phyloP scores from a whole-genome alignment of 2,113 vertebrate species.

The Dissostichus mawsoni region DNA sequence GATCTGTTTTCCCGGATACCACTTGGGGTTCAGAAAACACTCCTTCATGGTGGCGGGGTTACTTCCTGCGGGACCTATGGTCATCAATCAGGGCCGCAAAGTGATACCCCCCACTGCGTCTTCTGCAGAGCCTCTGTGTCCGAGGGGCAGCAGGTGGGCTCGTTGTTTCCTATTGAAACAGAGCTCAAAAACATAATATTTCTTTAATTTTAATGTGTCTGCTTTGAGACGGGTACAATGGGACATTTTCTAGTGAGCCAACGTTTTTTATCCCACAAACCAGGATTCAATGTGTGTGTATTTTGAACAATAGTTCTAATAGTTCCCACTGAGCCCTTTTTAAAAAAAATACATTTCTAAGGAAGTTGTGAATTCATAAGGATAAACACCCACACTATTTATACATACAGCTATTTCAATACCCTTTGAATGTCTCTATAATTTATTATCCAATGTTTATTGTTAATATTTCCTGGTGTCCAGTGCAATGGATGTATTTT shows the following conservation, averaged over 20 bases:
- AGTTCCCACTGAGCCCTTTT: not conserved
- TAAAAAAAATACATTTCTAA: not conserved
- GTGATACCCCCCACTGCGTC: constrained; percentile 75
- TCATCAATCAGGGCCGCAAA: constrained; percentile 82
- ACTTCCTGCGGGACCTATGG: constrained; percentile 80
- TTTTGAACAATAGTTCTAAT: not conserved
- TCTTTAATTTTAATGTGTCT: constrained; percentile 2
- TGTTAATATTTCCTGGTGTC: not conserved
- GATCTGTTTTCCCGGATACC: constrained; percentile 83
- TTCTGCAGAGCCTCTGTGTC: constrained; percentile 58
- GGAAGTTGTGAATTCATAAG: not conserved
- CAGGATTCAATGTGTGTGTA: not conserved
- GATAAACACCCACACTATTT: not conserved
- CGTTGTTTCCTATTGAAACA: constrained; percentile 35
- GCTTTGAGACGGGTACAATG: not conserved
- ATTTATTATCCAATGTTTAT: not conserved
- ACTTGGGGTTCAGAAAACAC: constrained; percentile 83
- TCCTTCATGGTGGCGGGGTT: constrained; percentile 83
- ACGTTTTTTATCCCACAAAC: not conserved
- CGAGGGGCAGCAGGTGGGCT: constrained; percentile 74
- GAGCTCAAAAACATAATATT: constrained; percentile 27
- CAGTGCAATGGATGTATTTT: not conserved
- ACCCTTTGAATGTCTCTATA: not conserved
- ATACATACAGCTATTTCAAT: not conserved
- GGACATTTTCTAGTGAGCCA: not conserved